Evolutionary conservation across 2,797 vertebrate species (phyloP).

Genomic region (Chiloscyllium punctatum): DNA sequence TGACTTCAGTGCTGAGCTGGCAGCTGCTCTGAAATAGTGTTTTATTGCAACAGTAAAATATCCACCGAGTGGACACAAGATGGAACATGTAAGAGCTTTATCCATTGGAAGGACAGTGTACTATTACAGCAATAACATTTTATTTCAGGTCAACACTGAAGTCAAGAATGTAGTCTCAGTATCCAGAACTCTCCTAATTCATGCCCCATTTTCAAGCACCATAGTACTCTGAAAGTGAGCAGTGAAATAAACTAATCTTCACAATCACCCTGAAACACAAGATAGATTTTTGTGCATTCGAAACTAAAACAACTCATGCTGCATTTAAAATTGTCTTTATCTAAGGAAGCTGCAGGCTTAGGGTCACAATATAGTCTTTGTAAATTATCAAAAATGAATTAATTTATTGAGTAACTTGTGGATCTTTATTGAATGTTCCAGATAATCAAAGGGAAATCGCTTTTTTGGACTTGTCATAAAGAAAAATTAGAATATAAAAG

Average conservation of each 20-base stretch:
- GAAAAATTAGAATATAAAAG: background rate
- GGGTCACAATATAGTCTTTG: background rate
- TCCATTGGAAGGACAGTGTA: background rate
- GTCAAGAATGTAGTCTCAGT: background rate
- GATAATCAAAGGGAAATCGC: background rate
- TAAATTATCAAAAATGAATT: background rate
- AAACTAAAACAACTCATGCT: background rate
- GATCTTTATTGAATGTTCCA: background rate
- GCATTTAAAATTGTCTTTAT: background rate
- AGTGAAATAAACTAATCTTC: background rate
- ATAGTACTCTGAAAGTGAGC: background rate
- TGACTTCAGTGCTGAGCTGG: background rate
- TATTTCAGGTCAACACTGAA: slow-evolving; percentile 14
- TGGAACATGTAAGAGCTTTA: background rate
- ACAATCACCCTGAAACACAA: background rate
- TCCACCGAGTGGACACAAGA: slow-evolving; percentile 1
- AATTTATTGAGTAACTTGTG: background rate
- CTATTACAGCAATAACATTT: slow-evolving; percentile 21
- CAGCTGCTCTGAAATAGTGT: background rate
- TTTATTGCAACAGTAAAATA: background rate
- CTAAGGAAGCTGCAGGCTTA: background rate
- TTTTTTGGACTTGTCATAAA: background rate
- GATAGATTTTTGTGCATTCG: background rate
- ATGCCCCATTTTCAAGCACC: slow-evolving; percentile 2
- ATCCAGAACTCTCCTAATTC: background rate